Evolutionary conservation across 2,113 vertebrate species (phyloP).

Genomic region (Machaerirhynchus nigripectus): DNA sequence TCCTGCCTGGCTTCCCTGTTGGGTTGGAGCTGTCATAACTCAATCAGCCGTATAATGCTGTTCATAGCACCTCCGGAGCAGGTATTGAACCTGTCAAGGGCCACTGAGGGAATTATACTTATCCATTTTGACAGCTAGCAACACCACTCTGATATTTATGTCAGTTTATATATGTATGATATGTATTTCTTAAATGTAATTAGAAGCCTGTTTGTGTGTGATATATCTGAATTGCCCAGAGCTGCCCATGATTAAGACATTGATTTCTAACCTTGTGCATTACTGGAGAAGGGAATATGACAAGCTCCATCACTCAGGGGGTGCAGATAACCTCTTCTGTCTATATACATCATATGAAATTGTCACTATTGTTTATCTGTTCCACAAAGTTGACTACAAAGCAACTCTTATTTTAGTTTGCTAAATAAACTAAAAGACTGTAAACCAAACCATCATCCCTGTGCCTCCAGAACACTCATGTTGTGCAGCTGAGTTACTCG

Average conservation of each 20-base stretch:
- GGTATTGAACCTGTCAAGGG: conserved; percentile 82
- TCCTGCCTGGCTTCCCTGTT: conserved; percentile 80
- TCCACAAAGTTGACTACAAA: conserved; percentile 45
- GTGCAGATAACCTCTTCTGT: conserved; percentile 59
- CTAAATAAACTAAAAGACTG: conserved; percentile 42
- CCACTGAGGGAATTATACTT: conserved; percentile 83
- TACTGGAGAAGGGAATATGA: conserved; percentile 68
- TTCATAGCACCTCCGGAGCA: conserved; percentile 68
- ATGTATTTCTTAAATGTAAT: conserved; percentile 76
- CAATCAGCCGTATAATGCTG: conserved; percentile 93
- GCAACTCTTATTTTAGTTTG: conserved; percentile 22
- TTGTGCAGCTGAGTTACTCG: neutral
- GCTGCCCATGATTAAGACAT: conserved; percentile 66
- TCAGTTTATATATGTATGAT: conserved; percentile 82
- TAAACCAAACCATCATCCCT: neutral
- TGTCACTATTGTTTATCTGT: conserved; percentile 69
- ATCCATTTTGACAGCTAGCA: conserved; percentile 82
- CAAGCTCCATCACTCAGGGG: conserved; percentile 69
- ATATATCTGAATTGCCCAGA: conserved; percentile 67
- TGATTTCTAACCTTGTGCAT: conserved; percentile 69
- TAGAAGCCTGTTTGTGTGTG: conserved; percentile 67
- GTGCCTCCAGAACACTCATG: neutral
- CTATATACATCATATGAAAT: conserved; percentile 60
- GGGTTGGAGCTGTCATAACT: conserved; percentile 97
- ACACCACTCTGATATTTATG: conserved; percentile 84